Conservation (phyloP, 1,140 invertebrate species). For the Macrostomum lignano region DNA sequence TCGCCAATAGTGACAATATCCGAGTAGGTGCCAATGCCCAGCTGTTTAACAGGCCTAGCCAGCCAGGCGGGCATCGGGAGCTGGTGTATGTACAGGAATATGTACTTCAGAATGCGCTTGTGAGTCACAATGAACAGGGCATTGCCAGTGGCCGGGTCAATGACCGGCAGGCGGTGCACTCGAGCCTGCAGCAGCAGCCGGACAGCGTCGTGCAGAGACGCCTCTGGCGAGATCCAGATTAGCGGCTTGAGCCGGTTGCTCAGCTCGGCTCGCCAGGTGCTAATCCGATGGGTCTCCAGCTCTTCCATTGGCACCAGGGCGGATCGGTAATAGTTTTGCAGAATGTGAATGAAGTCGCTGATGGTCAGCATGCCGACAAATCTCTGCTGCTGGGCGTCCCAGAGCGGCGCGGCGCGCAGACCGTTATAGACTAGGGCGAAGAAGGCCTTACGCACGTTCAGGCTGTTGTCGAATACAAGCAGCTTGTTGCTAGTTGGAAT, state of each 20-base stretch:
- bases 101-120: constrained; percentile 83
- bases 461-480: constrained; percentile 77
- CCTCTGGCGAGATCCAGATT: constrained; percentile 21
- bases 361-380: constrained; percentile 89
- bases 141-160: constrained; percentile 72
- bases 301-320: constrained; percentile 51
- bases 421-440: constrained; percentile 94
- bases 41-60: neutral
- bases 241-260: constrained; percentile 18
- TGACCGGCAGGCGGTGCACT: constrained; percentile 76
- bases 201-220: constrained; percentile 50
- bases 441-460: constrained; percentile 60
- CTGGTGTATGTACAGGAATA: constrained; percentile 43
- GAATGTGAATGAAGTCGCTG: constrained; percentile 94
- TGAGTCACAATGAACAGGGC: constrained; percentile 94
- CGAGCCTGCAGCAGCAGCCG: constrained; percentile 32
- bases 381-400: constrained; percentile 64
- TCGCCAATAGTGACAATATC: neutral
- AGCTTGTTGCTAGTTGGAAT: constrained; percentile 82
- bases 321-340: constrained; percentile 62
- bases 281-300: constrained; percentile 65
- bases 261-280: constrained; percentile 27
- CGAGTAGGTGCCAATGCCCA: neutral
- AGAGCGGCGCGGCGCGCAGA: constrained; percentile 82
- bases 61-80: constrained; percentile 5